Percentiles rank a stretch among this genome's conserved stretches.
Evolutionary conservation across 2,797 vertebrate genomes (phyloP).

Genomic region (Acanthiza pusilla): DNA sequence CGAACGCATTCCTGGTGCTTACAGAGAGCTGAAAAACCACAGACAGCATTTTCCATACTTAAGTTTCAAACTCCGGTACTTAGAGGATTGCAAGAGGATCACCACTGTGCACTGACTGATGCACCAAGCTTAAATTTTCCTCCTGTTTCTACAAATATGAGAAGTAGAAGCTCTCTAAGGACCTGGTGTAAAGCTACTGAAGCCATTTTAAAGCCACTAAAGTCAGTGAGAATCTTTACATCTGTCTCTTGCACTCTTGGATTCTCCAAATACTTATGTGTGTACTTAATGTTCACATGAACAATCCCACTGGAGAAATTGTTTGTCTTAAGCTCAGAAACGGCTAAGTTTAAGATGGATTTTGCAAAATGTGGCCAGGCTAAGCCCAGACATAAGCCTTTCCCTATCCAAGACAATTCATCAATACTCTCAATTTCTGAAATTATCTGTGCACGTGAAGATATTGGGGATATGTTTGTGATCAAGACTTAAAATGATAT

Average conservation of each 20-base stretch:
- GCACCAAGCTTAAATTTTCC: neutral
- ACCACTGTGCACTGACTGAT: neutral
- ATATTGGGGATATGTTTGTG: neutral
- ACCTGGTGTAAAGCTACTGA: neutral
- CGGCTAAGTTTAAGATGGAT: neutral
- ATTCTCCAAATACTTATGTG: neutral
- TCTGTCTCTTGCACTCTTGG: neutral
- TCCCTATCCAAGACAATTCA: neutral
- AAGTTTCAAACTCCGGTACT: neutral
- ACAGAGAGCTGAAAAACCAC: neutral
- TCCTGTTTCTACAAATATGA: slow-evolving; percentile 6
- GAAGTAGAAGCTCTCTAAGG: neutral
- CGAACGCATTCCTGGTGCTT: neutral
- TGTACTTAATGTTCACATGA: neutral
- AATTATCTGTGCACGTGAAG: neutral
- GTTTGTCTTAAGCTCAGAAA: neutral
- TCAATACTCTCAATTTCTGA: neutral
- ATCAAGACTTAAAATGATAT: neutral
- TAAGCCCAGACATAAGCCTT: neutral
- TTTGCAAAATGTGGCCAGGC: neutral
- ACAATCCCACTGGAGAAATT: neutral
- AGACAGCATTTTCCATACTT: neutral
- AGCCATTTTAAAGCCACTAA: slow-evolving; percentile 4
- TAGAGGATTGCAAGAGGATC: neutral
- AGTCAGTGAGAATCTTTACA: neutral